Base-by-base conservation (phyloP, 1,140 invertebrate genomes). In the Orius insidiosus region DNA sequence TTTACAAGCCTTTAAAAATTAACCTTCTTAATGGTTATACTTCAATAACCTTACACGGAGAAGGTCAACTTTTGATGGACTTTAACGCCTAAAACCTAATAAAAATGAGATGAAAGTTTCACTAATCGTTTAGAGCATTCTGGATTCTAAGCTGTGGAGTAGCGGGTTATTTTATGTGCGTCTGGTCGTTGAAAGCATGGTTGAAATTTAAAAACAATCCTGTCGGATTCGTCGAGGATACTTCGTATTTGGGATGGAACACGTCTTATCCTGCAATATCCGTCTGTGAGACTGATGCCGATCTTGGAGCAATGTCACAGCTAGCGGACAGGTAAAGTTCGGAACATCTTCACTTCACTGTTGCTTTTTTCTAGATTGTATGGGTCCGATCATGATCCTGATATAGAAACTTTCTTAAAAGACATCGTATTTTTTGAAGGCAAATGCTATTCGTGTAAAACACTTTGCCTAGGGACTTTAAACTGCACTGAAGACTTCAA, bases 221-320 rank as follows among this genome's bases (percentile, higher is more conserved):
- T 0, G 74, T 80, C 42, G 77, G 74, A 39, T 78, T 81, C 53
- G 76, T 75, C 5, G 70, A 74, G n/a, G 77, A 80, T 49, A 79
- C 75, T 1, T 73, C 67, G 1, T 80, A 78, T 56, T 64, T 75
- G 8, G 67, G 77, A 48, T 81, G 78, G 76, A 60, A 73, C 50
- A 76, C 76, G 0, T 55, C 73, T 16, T 80, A 81, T 49, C 76
- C 78, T 0, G 67, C 76, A 0, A 59, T 80, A 35, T 67, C 68
- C 14, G 66, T 78, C 9, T 79, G 76, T 49, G 52, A 58, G 45
- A 41, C 46, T 1, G 51, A 56, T 15, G 47, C 53, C 2, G 38
- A 40, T 18, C 15, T 40, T 3, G 38, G 67, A 67, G 46, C 74
- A 72, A 55, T 58, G 66, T 5, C 70, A 74, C 40, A 69, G 70